These are phyloP conservation scores for Urophycis tenuis DNA, from an alignment of 2,797 vertebrate species.

Conservation along the genomic window DNA sequence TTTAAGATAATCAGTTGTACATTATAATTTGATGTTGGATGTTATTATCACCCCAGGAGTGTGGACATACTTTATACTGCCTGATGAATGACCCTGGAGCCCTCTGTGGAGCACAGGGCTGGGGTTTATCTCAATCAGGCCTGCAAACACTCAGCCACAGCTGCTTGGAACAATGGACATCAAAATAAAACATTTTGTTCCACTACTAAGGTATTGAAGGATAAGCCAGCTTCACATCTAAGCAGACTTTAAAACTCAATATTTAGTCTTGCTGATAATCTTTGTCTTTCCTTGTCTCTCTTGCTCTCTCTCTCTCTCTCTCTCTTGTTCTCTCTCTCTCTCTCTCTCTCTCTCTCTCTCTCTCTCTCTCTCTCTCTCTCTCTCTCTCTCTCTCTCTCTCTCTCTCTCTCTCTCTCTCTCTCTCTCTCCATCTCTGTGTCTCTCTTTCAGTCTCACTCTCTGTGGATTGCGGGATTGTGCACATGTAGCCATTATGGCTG, in stretches of 20 bases:
- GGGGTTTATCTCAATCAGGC: conserved; percentile 43
- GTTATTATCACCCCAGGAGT: neutral
- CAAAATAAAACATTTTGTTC: conserved; percentile 40
- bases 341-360: neutral
- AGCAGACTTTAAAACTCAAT: conserved; percentile 25
- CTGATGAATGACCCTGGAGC: conserved; percentile 33
- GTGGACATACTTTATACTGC: conserved; percentile 25
- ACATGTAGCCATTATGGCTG: too few relatives aligned
- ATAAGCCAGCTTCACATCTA: conserved; percentile 30
- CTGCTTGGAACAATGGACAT: conserved; percentile 43
- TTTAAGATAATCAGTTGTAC: too few relatives aligned
- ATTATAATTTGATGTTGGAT: conserved; percentile 26
- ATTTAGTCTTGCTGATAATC: conserved; percentile 12
- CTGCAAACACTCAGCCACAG: conserved; percentile 50
- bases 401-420: neutral
- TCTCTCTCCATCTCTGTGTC: neutral
- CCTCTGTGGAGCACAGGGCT: conserved; percentile 36
- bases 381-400: neutral
- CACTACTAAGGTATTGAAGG: conserved; percentile 17
- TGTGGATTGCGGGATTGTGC: neutral
- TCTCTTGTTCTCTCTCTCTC: neutral
- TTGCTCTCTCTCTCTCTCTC: neutral
- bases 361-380: neutral
- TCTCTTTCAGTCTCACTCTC: conserved; percentile 6
- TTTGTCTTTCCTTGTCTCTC: neutral